phyloP scores from a whole-genome alignment of 2,113 vertebrate genomes.

The Philantomba maxwellii region DNA sequence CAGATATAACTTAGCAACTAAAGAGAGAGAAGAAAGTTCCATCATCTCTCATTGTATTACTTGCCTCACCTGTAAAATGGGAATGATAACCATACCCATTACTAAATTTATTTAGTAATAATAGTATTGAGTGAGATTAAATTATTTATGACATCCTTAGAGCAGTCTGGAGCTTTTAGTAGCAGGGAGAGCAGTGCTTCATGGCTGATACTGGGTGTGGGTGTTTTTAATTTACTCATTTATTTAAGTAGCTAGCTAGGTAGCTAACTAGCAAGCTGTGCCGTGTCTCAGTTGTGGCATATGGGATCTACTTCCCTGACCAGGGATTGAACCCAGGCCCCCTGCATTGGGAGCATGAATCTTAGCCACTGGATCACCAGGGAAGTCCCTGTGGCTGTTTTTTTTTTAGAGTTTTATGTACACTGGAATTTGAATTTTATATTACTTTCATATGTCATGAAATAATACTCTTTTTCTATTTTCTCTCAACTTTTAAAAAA shows the following conservation, averaged over 20 bases:
- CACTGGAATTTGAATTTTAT: background rate
- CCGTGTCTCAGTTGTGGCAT: background rate
- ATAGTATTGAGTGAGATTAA: background rate
- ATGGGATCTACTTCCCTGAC: background rate
- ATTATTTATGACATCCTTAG: background rate
- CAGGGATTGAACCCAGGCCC: background rate
- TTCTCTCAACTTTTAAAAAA: background rate
- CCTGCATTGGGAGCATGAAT: background rate
- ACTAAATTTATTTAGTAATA: background rate
- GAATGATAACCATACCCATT: background rate
- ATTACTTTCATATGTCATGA: background rate
- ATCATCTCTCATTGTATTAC: background rate
- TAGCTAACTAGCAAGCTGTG: background rate
- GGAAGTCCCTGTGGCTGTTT: background rate
- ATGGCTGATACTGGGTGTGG: background rate
- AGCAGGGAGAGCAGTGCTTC: background rate
- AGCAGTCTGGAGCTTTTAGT: background rate
- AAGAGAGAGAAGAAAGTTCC: background rate
- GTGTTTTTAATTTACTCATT: background rate
- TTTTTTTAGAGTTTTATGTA: background rate
- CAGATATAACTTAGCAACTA: background rate
- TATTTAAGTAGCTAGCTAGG: background rate
- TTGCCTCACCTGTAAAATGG: background rate
- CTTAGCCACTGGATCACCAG: background rate
- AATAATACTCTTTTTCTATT: background rate